phyloP scores from a whole-genome alignment of 2,888 invertebrate species.

The Deladenus siricidicola region DNA sequence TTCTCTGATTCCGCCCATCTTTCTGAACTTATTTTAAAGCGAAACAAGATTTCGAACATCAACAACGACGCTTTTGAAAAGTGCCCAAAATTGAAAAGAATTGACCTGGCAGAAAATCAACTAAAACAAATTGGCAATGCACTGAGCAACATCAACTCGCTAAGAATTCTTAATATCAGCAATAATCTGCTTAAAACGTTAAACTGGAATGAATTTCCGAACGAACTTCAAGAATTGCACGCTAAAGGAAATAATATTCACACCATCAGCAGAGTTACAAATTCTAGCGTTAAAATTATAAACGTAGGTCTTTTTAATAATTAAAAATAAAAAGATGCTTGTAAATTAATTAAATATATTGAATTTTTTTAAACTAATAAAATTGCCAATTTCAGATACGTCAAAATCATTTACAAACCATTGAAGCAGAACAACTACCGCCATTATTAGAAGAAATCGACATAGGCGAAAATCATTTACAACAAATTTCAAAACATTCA shows the following conservation, averaged over 20 bases:
- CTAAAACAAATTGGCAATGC: slow-evolving; percentile 66
- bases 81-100: slow-evolving; percentile 34
- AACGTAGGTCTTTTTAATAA: slow-evolving; percentile 6
- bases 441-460: slow-evolving; percentile 19
- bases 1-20: slow-evolving; percentile 42
- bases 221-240: slow-evolving; percentile 14
- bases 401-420: slow-evolving; percentile 10
- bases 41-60: slow-evolving; percentile 35
- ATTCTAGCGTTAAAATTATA: slow-evolving; percentile 3
- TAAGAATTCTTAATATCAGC: slow-evolving; percentile 60
- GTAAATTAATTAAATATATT: slow-evolving; percentile 13
- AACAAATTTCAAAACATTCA: slow-evolving; percentile 25
- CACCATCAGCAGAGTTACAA: slow-evolving; percentile 8
- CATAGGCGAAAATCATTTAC: slow-evolving; percentile 33
- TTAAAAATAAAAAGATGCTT: slow-evolving; percentile 6
- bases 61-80: slow-evolving; percentile 42
- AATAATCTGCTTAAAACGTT: slow-evolving; percentile 23
- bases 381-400: slow-evolving; percentile 17
- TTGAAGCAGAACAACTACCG: slow-evolving; percentile 16
- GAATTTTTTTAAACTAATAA: not conserved
- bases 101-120: slow-evolving; percentile 40
- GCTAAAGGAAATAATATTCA: slow-evolving; percentile 14
- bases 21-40: slow-evolving; percentile 32
- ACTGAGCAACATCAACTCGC: slow-evolving; percentile 73
- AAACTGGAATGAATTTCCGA: slow-evolving; percentile 31